phyloP scores from a whole-genome alignment of 2,113 vertebrate genomes.

The Noctilio leporinus region DNA sequence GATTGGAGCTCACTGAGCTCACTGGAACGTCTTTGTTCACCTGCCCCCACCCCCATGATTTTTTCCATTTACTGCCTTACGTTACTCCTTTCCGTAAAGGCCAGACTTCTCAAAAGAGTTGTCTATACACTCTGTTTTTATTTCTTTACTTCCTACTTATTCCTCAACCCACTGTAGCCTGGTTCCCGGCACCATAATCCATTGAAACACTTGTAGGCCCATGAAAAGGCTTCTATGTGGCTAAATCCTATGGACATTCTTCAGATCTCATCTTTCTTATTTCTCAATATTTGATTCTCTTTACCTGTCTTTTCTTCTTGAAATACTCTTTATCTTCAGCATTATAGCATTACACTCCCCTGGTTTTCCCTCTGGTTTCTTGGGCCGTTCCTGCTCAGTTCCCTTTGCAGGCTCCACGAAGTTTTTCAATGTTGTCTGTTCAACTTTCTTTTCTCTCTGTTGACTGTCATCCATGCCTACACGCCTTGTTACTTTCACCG shows the following conservation, averaged over 20 bases:
- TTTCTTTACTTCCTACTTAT: neutral
- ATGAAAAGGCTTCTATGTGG: neutral
- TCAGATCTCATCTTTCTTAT: neutral
- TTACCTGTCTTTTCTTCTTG: neutral
- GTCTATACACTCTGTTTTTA: neutral
- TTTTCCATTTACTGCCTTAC: neutral
- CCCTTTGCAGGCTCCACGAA: neutral
- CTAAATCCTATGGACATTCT: neutral
- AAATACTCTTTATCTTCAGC: neutral
- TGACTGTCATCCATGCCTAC: neutral
- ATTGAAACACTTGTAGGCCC: neutral
- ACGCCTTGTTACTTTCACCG: neutral
- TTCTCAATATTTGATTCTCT: neutral
- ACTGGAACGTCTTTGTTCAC: neutral
- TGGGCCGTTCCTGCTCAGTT: neutral
- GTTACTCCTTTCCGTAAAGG: neutral
- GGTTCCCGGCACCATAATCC: neutral
- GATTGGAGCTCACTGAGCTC: neutral
- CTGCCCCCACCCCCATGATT: neutral
- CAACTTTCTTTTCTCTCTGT: neutral
- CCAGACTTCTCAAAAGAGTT: neutral
- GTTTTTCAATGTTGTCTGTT: neutral
- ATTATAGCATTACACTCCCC: neutral
- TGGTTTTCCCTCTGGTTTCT: neutral
- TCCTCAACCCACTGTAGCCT: neutral